Percentiles rank a stretch among this genome's conserved stretches.
Evolutionary conservation across 2,888 invertebrate genomes (phyloP).

Genomic region (Plebejus anna): DNA sequence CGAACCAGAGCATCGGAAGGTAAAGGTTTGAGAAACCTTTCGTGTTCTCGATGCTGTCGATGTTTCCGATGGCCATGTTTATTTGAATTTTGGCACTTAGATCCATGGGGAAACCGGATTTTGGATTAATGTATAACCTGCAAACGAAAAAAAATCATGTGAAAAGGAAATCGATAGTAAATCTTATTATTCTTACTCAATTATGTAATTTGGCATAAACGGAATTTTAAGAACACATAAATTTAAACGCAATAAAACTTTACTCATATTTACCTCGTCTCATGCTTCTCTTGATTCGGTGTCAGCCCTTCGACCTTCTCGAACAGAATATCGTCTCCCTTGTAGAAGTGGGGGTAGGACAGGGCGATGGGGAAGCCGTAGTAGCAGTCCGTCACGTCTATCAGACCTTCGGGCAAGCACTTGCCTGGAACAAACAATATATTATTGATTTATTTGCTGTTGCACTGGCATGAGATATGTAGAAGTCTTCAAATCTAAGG

Average conservation of each 20-base stretch:
- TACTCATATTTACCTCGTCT: slow-evolving; percentile 55
- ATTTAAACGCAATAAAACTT: too few relatives aligned
- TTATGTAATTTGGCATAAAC: too few relatives aligned
- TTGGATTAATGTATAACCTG: slow-evolving; percentile 91
- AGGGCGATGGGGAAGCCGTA: slow-evolving; percentile 94
- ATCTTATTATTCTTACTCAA: too few relatives aligned
- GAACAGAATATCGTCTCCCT: slow-evolving; percentile 82
- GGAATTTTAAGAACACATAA: too few relatives aligned
- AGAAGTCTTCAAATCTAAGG: background rate
- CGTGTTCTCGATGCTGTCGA: slow-evolving; percentile 83
- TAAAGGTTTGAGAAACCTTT: slow-evolving; percentile 85
- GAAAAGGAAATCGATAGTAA: background rate
- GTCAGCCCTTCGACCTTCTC: slow-evolving; percentile 84
- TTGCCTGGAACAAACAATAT: slow-evolving; percentile 55
- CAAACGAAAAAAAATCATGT: slow-evolving; percentile 23
- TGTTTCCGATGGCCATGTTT: slow-evolving; percentile 88
- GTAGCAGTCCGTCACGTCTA: slow-evolving; percentile 92
- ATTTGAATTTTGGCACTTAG: slow-evolving; percentile 91
- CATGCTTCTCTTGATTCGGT: slow-evolving; percentile 79
- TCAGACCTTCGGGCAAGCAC: slow-evolving; percentile 86
- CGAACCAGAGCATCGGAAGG: slow-evolving; percentile 92
- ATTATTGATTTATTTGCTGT: background rate
- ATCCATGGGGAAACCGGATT: slow-evolving; percentile 88
- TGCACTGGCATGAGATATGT: background rate
- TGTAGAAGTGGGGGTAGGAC: slow-evolving; percentile 93